Evolutionary conservation across 2,113 vertebrate genomes (phyloP), one percentile per base, ranked within the genome.

Genomic region (Burhinus bistriatus): DNA sequence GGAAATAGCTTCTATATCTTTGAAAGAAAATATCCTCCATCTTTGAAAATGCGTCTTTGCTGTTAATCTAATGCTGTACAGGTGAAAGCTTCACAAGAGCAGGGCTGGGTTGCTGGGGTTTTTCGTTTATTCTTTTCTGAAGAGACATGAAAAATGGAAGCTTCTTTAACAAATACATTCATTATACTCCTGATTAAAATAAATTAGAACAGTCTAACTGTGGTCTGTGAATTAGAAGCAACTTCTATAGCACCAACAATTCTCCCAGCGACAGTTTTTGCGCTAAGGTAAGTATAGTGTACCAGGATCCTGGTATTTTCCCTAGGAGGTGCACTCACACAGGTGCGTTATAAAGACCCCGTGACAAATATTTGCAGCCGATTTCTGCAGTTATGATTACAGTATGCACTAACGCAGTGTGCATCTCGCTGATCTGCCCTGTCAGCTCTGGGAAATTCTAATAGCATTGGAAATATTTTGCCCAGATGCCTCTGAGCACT

Each of bases 181-280:
- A 16, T 62, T 68, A 51, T 19, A 16, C 18, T 42, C 78, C 55
- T 72, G 25, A 89, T 84, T 9, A 86, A 68, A 94, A 90, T 80
- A 95, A 70, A 59, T 58, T 6, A 9, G 97, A 86, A 25, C 18
- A 23, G 6, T 32, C 84, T 72, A 77, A 66, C 40, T 89, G 55
- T 86, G 83, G 66, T 92, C 49, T 95, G 78, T 93, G 76, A 95
- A 79, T 77, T 75, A 91, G 91, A 94, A 94, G 64, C 51, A 95
- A 84, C 69, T 80, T 91, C 32, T 93, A n/a, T 73, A 81, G 65
- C 25, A 20, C 73, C 91, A 95, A 59, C 45, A 83, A 21, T 94
- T 95, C 71, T 93, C 36, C 71, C 38, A 32, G 49, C 55, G 27
- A 81, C 15, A 90, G n/a, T 68, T 90, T 96, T 93, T 93, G 36